A percentile compares a stretch with the other conserved stretches of the same genome.
Conservation (phyloP, 2,888 invertebrate genomes). For the Polyommatus iphigenia region DNA sequence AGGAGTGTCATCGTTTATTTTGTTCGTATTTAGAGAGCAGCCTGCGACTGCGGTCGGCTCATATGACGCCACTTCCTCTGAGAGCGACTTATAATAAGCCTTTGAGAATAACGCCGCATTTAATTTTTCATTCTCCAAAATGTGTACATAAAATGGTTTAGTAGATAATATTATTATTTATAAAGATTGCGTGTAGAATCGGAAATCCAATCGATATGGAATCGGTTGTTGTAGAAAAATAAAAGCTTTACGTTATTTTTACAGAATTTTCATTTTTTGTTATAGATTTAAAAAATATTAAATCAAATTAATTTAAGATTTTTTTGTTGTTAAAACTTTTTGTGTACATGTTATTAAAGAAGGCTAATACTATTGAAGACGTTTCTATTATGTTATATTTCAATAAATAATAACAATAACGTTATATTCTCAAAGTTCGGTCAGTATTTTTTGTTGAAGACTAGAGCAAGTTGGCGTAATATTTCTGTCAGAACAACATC, state of each 20-base stretch:
- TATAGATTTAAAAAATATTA: too few relatives aligned
- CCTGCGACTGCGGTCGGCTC: constrained; percentile 20
- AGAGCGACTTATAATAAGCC: constrained; percentile 24
- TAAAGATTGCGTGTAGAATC: background rate
- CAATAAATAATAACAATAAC: background rate
- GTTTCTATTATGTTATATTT: background rate
- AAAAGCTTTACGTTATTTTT: background rate
- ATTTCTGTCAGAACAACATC: constrained; percentile 13
- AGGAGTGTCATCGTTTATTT: constrained; percentile 16
- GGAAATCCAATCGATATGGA: too few relatives aligned
- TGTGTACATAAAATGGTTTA: background rate
- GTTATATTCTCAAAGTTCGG: background rate
- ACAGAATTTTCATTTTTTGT: too few relatives aligned
- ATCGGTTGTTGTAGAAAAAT: background rate
- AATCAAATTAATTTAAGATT: too few relatives aligned
- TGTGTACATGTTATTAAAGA: too few relatives aligned
- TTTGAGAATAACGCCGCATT: constrained; percentile 13
- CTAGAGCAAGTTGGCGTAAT: constrained; percentile 5
- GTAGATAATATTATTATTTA: background rate
- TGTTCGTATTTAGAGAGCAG: constrained; percentile 9
- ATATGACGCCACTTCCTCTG: constrained; percentile 22
- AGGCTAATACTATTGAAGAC: too few relatives aligned
- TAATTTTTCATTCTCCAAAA: background rate
- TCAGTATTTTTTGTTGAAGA: background rate
- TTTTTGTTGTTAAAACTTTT: too few relatives aligned